Evolutionary conservation across 2,888 invertebrate species (phyloP).

Genomic region (Coenonympha glycerion): DNA sequence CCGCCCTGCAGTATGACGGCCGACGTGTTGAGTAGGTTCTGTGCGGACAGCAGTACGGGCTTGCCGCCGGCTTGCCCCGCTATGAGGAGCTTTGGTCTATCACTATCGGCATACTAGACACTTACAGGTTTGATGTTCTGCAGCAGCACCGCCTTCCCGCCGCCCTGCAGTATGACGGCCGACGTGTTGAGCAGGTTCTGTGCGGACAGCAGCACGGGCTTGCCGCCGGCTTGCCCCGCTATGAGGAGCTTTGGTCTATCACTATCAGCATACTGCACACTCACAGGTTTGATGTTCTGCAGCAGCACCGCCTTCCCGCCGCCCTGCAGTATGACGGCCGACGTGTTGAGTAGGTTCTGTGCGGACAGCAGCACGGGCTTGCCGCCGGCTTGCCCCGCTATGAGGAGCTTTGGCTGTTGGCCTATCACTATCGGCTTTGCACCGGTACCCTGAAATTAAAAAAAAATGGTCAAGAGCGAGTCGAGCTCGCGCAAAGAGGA

Average conservation of each 20-base stretch:
- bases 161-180: too few relatives aligned
- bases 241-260: conserved; percentile 53
- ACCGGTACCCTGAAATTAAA: conserved; percentile 49
- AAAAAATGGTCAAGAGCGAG: too few relatives aligned
- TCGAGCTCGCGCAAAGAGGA: too few relatives aligned
- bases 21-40: conserved; percentile 60
- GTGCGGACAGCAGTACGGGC: conserved; percentile 58
- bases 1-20: conserved; percentile 68
- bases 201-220: too few relatives aligned
- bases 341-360: conserved; percentile 60
- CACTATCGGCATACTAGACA: too few relatives aligned
- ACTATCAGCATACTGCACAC: conserved; percentile 69
- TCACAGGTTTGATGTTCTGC: conserved; percentile 67
- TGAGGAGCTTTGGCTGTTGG: conserved; percentile 59
- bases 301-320: conserved; percentile 73
- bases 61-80: conserved; percentile 60
- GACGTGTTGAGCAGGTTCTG: too few relatives aligned
- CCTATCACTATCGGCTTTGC: conserved; percentile 67
- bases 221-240: too few relatives aligned
- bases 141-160: too few relatives aligned
- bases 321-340: conserved; percentile 64
- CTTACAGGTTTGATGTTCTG: too few relatives aligned
- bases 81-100: conserved; percentile 55
- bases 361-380: conserved; percentile 62
- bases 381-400: conserved; percentile 57